Evolutionary conservation across 2,888 invertebrate genomes (phyloP).

Genomic region (Azorinus chamasolen): DNA sequence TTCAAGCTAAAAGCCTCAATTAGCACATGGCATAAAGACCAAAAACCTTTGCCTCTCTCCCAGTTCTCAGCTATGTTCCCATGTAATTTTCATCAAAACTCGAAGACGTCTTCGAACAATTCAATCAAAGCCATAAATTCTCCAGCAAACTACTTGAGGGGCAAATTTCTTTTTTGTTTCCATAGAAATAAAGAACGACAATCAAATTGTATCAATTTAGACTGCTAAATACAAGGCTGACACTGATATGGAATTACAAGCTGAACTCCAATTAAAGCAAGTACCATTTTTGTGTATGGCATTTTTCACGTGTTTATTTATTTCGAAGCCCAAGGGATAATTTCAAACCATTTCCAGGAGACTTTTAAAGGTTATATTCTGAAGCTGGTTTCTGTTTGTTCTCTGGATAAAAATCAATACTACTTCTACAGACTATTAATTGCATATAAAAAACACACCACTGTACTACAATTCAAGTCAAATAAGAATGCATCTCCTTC

Average conservation of each 20-base stretch:
- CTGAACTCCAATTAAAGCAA: constrained; percentile 46
- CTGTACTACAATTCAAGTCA: too few relatives aligned
- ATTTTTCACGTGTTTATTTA: not conserved
- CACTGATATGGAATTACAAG: constrained; percentile 21
- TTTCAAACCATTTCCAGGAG: too few relatives aligned
- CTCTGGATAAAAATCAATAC: not conserved
- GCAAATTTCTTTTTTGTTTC: constrained; percentile 31
- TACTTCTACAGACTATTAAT: too few relatives aligned
- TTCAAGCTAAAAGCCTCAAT: too few relatives aligned
- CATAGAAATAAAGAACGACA: constrained; percentile 16
- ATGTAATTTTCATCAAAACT: too few relatives aligned
- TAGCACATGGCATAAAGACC: too few relatives aligned
- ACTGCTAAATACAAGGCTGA: constrained; percentile 3
- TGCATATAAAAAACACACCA: too few relatives aligned
- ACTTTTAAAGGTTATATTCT: too few relatives aligned
- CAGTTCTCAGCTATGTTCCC: too few relatives aligned
- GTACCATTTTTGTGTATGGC: not conserved
- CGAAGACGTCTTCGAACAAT: too few relatives aligned
- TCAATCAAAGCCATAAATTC: constrained; percentile 19
- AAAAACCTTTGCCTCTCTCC: too few relatives aligned
- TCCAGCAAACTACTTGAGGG: constrained; percentile 32
- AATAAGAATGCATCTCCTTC: too few relatives aligned
- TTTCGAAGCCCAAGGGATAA: not conserved
- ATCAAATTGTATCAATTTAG: constrained; percentile 20
- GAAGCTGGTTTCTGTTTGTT: constrained; percentile 1